Conservation (phyloP, 2,888 invertebrate species). For the Drosophila prolongata region DNA sequence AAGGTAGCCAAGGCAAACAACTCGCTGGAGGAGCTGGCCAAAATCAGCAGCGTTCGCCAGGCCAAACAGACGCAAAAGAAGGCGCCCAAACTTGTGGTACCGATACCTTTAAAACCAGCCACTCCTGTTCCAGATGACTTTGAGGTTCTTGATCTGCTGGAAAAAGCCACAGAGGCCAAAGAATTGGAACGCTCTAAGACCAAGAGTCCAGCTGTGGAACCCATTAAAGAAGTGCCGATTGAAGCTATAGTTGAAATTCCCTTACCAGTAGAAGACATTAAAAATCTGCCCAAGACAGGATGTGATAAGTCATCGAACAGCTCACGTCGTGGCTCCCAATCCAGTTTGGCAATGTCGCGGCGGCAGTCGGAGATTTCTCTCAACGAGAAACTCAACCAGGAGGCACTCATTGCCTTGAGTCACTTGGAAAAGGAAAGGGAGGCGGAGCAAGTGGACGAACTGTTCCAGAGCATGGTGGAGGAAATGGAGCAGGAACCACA, state of each 20-base stretch:
- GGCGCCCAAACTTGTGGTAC: background rate
- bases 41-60: constrained; percentile 59
- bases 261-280: constrained; percentile 72
- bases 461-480: constrained; percentile 74
- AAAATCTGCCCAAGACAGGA: constrained; percentile 79
- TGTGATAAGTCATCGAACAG: constrained; percentile 78
- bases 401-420: constrained; percentile 54
- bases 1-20: constrained; percentile 58
- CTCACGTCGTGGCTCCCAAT: constrained; percentile 76
- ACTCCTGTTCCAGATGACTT: constrained; percentile 68
- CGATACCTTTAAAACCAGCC: constrained; percentile 51
- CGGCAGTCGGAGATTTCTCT: constrained; percentile 71
- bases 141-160: constrained; percentile 62
- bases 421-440: constrained; percentile 46
- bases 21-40: constrained; percentile 76
- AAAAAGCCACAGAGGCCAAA: constrained; percentile 63
- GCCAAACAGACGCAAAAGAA: constrained; percentile 49
- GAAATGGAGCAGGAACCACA: constrained; percentile 49
- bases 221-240: background rate
- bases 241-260: constrained; percentile 11
- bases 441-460: constrained; percentile 60
- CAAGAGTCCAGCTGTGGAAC: constrained; percentile 59
- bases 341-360: constrained; percentile 65
- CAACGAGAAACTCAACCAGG: constrained; percentile 66
- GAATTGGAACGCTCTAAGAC: constrained; percentile 64